Evolutionary conservation across 2,888 invertebrate genomes (phyloP), one percentile per base, ranked within the genome.

Genomic region (Malthinus seriepunctatus): DNA sequence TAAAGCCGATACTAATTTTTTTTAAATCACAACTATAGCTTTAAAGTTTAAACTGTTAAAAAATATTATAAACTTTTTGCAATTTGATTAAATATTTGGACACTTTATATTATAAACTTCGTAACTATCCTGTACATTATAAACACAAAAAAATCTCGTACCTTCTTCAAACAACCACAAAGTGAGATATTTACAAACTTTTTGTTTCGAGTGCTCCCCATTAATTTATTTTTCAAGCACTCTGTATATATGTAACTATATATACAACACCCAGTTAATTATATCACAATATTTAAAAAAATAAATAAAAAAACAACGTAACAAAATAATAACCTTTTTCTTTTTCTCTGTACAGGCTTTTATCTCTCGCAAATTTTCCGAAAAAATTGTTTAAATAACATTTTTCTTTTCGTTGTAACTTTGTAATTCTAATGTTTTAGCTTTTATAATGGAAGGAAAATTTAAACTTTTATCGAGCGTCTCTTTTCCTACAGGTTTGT

Each of bases 381-480:
- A 38, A 45, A 50, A 34, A 33, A 34, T 4, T 9, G 3, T 33
- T 44, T 60, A 60, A 44, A 51, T 48, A 14, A 38, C 60, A 32
- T 60, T 60, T 11, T 55, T 60, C 44, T 60, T 60, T 42, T 55
- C 60, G 54, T 59, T 59, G 51, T 60, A 60, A 15, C 60, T 61
- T 34, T 59, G 54, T 38, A 65, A 31, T 39, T 63, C 63, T 32
- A 60, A 54, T 42, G 56, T 63, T 32, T 60, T 60, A 38, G 59
- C 45, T 46, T 56, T 54, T 23, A 60, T 60, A 10, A 60, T 54
- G 3, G 59, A 51, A 7, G 63, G 50, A 8, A 63, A 57, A 35
- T 64, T 64, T n/a, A 61, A 46, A 15, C 63, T 64, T 49, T 63
- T 64, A 48, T 66, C 64, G 33, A 60, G 55, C 11, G 56, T 46